Base-by-base conservation (phyloP, 1,140 invertebrate genomes). In the Sitodiplosis mosellana region DNA sequence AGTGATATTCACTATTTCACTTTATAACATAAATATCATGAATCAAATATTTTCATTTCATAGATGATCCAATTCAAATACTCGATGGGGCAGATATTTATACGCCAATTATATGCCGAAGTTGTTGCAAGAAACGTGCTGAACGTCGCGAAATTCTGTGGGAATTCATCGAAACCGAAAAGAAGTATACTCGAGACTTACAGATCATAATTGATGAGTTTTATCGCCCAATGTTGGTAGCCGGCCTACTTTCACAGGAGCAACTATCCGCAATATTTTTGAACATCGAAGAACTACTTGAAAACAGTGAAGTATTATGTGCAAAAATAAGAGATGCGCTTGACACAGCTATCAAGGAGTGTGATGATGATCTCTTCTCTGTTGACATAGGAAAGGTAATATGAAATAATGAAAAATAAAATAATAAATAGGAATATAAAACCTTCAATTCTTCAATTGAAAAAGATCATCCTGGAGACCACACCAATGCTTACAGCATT, bases 81-180 rank as follows among this genome's bases (percentile, higher is more conserved):
- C 74, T 76, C 15, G 77, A 76, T 49, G 78, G 83, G 54, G 72
- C 65, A 46, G 72, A 81, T 21, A 69, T 80, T 55, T 84, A 78
- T 54, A 75, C 80, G n/a, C 78, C 82, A 1, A 65, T 86, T 46
- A 78, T 91, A 7, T 94, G 90, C 67, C 72, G 82, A 49, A 87
- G 88, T 59, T 95, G 90, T 63, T 72, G 77, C 40, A 88, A 89
- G 57, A 85, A 85, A 59, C 72, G 89, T 48, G 76, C 80, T 0
- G 89, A 97, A 60, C 74, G 90, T 34, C 89, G 90, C 58, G 89
- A 95, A 69, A 94, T 93, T 17, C 87, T 97, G 44, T 83, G 81
- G 1, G 92, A 97, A 70, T 92, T 96, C 51, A 84, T 93, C 2
- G 91, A 96, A 64, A 95, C 91, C 1, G 92, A 97, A 69, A 80